A percentile compares a stretch with the other conserved stretches of the same genome.
These are phyloP conservation scores for Heliconius hermathena DNA, from an alignment of 1,140 invertebrate genomes.

Conservation along the genomic window DNA sequence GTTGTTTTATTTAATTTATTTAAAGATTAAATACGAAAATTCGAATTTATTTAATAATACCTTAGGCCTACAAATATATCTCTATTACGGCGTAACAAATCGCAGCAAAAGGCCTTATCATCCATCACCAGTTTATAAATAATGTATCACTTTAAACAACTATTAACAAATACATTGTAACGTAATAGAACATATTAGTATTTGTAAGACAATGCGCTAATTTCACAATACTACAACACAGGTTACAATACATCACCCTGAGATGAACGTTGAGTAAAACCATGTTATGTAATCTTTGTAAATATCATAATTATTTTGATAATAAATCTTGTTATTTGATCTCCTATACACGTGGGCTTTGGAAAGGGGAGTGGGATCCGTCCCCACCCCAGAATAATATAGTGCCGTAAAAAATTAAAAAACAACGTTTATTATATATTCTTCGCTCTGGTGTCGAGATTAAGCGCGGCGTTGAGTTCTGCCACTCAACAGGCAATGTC, in stretches of 20 bases:
- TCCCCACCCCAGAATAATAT: too few relatives aligned
- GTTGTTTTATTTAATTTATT: too few relatives aligned
- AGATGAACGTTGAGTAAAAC: conserved; percentile 53
- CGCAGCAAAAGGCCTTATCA: background rate
- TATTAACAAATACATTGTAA: conserved; percentile 22
- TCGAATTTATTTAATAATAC: background rate
- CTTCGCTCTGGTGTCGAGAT: too few relatives aligned
- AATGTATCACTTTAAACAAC: conserved; percentile 4
- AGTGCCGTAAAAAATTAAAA: too few relatives aligned
- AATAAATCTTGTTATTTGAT: conserved; percentile 3
- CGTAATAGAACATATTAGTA: conserved; percentile 33
- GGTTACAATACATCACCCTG: conserved; percentile 45
- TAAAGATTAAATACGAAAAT: background rate
- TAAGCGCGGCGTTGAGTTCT: too few relatives aligned
- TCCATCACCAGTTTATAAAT: background rate
- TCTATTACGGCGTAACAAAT: background rate
- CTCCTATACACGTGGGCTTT: too few relatives aligned
- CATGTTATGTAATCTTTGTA: conserved; percentile 24
- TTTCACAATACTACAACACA: conserved; percentile 38
- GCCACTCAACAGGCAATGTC: too few relatives aligned
- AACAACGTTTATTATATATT: too few relatives aligned
- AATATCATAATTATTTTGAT: background rate
- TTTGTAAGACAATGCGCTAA: conserved; percentile 38
- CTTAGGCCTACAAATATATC: background rate
- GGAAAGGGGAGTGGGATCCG: too few relatives aligned